Percentiles rank a stretch among this genome's conserved stretches.
Conservation (phyloP, 2,113 vertebrate species). For the Marcusenius ussheri region DNA sequence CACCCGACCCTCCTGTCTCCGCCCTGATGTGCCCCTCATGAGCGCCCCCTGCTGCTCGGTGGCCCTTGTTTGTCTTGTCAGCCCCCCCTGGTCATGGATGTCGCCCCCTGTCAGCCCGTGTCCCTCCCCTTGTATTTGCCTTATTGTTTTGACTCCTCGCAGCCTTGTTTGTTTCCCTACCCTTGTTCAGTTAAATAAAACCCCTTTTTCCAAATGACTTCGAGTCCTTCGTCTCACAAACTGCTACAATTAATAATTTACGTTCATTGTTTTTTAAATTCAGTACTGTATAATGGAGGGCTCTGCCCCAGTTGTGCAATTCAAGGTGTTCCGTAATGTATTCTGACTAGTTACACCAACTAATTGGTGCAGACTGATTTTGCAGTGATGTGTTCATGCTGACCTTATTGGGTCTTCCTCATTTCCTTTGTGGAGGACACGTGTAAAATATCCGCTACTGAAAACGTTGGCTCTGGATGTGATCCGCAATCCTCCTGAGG, state of each 20-base stretch:
- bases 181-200: not conserved
- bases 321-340: not conserved
- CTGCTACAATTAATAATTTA: not conserved
- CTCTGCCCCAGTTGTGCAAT: not conserved
- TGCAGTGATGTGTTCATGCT: not conserved
- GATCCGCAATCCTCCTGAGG: not conserved
- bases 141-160: not conserved
- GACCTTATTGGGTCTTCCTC: conserved; percentile 1
- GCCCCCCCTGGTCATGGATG: no score
- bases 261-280: not conserved
- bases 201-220: not conserved
- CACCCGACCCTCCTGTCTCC: not conserved
- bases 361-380: not conserved
- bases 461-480: not conserved
- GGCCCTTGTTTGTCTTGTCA: not conserved
- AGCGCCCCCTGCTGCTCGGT: not conserved
- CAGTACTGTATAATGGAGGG: not conserved
- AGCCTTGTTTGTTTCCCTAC: not conserved
- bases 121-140: not conserved
- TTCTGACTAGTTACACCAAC: not conserved
- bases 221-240: not conserved
- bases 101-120: not conserved
- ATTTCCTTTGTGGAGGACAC: not conserved
- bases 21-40: no score
- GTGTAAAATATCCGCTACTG: not conserved